Percentiles rank a stretch among this genome's conserved stretches.
These are phyloP conservation scores for Masnerella sp. DNA, from an alignment of 2,888 invertebrate species.

Conservation along the genomic window DNA sequence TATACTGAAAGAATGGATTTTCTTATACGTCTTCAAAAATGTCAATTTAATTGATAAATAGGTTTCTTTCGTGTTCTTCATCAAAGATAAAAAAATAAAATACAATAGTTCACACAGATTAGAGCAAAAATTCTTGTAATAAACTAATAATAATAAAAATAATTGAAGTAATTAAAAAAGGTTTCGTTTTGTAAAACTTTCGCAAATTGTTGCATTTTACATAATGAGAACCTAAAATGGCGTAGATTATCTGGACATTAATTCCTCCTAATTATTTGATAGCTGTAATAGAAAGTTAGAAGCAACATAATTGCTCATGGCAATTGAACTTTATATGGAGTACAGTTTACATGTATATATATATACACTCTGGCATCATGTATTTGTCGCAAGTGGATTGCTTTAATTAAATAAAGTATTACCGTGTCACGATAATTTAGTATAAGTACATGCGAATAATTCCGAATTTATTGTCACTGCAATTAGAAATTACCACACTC, in stretches of 20 bases:
- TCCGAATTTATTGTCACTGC: neutral
- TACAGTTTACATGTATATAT: neutral
- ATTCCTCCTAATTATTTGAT: slow-evolving; percentile 41
- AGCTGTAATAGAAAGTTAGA: slow-evolving; percentile 44
- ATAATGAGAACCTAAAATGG: slow-evolving; percentile 29
- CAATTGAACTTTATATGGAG: slow-evolving; percentile 33
- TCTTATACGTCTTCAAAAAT: too few relatives aligned
- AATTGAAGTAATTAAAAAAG: slow-evolving; percentile 12
- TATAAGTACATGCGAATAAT: slow-evolving; percentile 1
- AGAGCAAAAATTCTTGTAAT: too few relatives aligned
- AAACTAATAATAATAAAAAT: too few relatives aligned
- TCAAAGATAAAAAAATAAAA: too few relatives aligned
- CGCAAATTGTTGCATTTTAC: slow-evolving; percentile 30
- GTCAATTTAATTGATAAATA: too few relatives aligned
- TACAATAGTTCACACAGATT: too few relatives aligned
- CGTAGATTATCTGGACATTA: slow-evolving; percentile 37
- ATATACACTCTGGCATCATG: slow-evolving; percentile 9
- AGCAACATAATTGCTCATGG: slow-evolving; percentile 28
- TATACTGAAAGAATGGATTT: too few relatives aligned
- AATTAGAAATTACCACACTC: neutral
- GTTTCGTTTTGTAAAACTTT: slow-evolving; percentile 18
- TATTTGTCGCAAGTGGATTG: slow-evolving; percentile 27
- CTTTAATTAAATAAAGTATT: slow-evolving; percentile 29
- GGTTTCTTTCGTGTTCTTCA: too few relatives aligned
- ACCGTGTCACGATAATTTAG: slow-evolving; percentile 16